A percentile compares a stretch with the other conserved stretches of the same genome.
Conservation (phyloP, 2,797 vertebrate genomes). For the Sparus aurata region DNA sequence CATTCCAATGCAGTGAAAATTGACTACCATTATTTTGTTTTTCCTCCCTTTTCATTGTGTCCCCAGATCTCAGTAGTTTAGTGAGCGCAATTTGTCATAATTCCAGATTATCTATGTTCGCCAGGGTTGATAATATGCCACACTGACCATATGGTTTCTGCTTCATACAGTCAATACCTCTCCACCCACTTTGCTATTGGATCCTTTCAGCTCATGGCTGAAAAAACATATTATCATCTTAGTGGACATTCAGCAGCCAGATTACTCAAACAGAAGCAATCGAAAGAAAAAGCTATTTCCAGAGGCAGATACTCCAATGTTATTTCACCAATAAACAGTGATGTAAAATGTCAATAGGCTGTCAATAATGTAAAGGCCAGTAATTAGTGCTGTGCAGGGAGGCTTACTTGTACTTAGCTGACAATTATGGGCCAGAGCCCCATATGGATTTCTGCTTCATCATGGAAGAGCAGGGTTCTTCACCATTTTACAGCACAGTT, state of each 20-base stretch:
- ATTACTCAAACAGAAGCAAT: conserved; percentile 12
- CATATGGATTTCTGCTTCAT: conserved; percentile 54
- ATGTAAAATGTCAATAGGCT: conserved; percentile 51
- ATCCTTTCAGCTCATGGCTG: not conserved
- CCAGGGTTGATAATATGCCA: not conserved
- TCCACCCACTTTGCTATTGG: conserved; percentile 4
- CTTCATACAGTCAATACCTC: not conserved
- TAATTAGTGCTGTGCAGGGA: conserved; percentile 67
- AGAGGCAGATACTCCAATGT: conserved; percentile 38
- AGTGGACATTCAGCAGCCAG: conserved; percentile 31
- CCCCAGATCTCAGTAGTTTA: not conserved
- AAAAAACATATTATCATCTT: conserved; percentile 3
- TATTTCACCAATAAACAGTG: conserved; percentile 54
- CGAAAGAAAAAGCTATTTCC: conserved; percentile 24
- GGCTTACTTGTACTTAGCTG: conserved; percentile 63
- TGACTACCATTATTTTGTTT: not conserved
- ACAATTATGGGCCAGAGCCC: conserved; percentile 36
- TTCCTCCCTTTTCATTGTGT: not conserved
- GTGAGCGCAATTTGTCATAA: not conserved
- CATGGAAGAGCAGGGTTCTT: not conserved
- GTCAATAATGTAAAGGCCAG: conserved; percentile 74
- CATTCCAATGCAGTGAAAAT: not conserved
- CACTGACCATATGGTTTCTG: not conserved
- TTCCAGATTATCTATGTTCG: not conserved
- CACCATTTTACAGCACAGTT: not conserved